These are phyloP conservation scores for Drosophila vallismaia DNA, from an alignment of 2,888 invertebrate species.

Conservation along the genomic window DNA sequence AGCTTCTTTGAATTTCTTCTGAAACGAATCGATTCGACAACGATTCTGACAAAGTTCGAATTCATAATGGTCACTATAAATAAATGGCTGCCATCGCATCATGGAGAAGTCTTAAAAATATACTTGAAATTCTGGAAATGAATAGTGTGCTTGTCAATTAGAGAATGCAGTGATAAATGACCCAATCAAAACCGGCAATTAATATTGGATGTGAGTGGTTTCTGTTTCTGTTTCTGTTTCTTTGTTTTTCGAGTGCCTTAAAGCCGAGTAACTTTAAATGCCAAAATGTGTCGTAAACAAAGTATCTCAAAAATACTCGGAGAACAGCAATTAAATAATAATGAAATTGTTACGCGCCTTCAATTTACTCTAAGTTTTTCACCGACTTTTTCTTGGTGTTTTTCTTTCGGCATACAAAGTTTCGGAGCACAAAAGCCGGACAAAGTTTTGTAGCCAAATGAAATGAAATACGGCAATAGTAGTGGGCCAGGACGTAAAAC, in stretches of 20 bases:
- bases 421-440: conserved; percentile 41
- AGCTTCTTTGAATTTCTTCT: conserved; percentile 26
- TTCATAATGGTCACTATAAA: conserved; percentile 43
- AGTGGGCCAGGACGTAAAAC: conserved; percentile 8
- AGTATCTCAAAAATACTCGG: conserved; percentile 13
- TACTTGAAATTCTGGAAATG: conserved; percentile 49
- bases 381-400: conserved; percentile 39
- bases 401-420: conserved; percentile 20
- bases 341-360: conserved; percentile 40
- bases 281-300: conserved; percentile 23
- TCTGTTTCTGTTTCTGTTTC: not conserved
- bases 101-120: conserved; percentile 26
- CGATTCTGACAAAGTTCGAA: conserved; percentile 26
- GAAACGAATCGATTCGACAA: conserved; percentile 53
- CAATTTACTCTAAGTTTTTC: conserved; percentile 36
- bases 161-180: conserved; percentile 38
- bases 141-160: conserved; percentile 46
- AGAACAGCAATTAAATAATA: conserved; percentile 25
- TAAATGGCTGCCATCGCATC: conserved; percentile 48
- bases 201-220: conserved; percentile 4
- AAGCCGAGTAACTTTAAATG: conserved; percentile 3
- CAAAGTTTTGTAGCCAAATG: conserved; percentile 50
- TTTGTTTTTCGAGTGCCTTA: not conserved
- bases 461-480: conserved; percentile 31
- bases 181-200: conserved; percentile 13